These are phyloP conservation scores for Trissolcus brochymenae DNA, from an alignment of 2,888 invertebrate species.

Conservation along the genomic window DNA sequence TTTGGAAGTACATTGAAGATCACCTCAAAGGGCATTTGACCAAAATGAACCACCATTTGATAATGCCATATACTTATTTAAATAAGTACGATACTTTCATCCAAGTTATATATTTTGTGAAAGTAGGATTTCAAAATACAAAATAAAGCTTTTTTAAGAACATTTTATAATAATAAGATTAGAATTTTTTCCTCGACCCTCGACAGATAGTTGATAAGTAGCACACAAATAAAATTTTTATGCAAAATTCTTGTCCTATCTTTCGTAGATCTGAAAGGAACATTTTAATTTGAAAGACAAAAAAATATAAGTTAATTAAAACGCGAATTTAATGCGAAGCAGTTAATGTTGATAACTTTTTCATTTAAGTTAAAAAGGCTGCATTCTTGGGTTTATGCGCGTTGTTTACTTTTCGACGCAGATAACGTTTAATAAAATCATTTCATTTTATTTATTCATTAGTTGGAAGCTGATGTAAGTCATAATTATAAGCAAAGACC, in stretches of 20 bases:
- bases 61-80: conserved; percentile 32
- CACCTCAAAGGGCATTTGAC: conserved; percentile 24
- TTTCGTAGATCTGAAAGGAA: not conserved
- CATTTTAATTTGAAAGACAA: not conserved
- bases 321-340: not conserved
- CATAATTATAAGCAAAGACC: not conserved
- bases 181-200: too few species aligned
- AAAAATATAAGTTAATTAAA: conserved; percentile 32
- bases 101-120: conserved; percentile 3
- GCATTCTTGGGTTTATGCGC: conserved; percentile 9
- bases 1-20: conserved; percentile 31
- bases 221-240: not conserved
- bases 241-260: not conserved
- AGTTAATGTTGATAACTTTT: conserved; percentile 22
- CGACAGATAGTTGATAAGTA: not conserved
- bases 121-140: not conserved
- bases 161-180: too few species aligned
- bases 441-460: conserved; percentile 24
- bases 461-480: conserved; percentile 1
- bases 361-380: conserved; percentile 1
- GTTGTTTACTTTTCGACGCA: conserved; percentile 1
- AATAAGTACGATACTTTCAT: conserved; percentile 17
- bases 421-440: conserved; percentile 23
- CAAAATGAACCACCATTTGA: conserved; percentile 25
- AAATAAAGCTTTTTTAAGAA: too few species aligned